Evolutionary conservation across 2,888 invertebrate genomes (phyloP), one percentile per base, ranked within the genome.

Genomic region (Scelioninae gen. 2): DNA sequence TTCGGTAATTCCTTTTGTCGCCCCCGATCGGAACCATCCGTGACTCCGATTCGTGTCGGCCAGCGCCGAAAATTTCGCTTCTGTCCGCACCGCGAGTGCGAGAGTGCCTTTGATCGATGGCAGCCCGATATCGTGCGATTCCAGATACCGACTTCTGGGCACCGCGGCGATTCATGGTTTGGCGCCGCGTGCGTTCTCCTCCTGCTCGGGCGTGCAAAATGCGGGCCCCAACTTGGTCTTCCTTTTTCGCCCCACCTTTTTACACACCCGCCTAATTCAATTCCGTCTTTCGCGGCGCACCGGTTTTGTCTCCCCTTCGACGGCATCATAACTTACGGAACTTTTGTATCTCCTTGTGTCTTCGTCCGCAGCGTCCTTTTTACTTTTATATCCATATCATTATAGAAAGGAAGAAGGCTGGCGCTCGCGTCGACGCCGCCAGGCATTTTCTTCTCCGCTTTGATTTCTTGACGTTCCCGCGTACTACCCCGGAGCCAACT

Each of bases 161-260:
- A 55, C 70, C 33, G 31, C 65, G 57, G 55, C 55, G 61, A 74
- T 74, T 61, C 61, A 74, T 70, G 65, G 57, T 64, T 73, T 53
- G 69, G 69, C 73, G 69, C 73, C 68, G 60, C 73, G 43, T 69
- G 73, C 69, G 73, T 64, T 33, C 73, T 10, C 5, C 41, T 46
- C 39, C 39, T 50, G 55, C 57, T 52, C 41, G 64, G 64, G 64
- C 69, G 69, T 60, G 60, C 53, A 60, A 58, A 73, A 68, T 58
- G 63, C 33, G 48, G 35, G 22, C 46, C 35, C 18, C 19, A 41
- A 15, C 25, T 13, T n/a, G 45, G 28, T n/a, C 55, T 63, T 63
- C 52, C 52, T 60, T 65, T 60, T 45, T 10, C 31, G 45, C 19
- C 53, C 45, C 43, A 18, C 41, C 52, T 55, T 43, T 50, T 41